Evolutionary conservation across 2,888 invertebrate genomes (phyloP).

Genomic region (Dryomyza anilis): DNA sequence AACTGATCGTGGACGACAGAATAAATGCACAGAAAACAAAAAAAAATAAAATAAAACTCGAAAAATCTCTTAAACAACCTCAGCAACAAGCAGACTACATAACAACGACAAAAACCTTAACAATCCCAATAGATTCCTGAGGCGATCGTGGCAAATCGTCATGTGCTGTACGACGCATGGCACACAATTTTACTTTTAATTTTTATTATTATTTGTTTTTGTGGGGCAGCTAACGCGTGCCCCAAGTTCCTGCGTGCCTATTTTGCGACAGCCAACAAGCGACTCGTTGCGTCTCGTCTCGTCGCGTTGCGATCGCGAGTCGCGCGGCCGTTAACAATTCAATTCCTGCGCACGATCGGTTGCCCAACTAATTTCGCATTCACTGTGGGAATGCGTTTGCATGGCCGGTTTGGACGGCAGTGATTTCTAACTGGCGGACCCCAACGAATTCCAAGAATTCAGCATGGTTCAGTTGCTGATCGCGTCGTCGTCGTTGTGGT

Average conservation of each 20-base stretch:
- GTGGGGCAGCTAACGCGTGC: constrained; percentile 24
- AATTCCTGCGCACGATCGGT: constrained; percentile 18
- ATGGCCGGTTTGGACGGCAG: neutral
- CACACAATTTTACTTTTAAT: neutral
- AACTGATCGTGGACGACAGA: too few species aligned
- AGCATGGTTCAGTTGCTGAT: neutral
- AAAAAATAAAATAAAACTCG: too few species aligned
- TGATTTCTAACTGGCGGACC: constrained; percentile 16
- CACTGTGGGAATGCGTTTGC: constrained; percentile 1
- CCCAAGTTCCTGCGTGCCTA: constrained; percentile 18
- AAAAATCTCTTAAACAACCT: too few species aligned
- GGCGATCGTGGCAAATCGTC: neutral
- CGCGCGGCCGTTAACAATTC: constrained; percentile 24
- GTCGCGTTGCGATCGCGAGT: neutral
- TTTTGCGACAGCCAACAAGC: too few species aligned
- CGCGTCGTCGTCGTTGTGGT: neutral
- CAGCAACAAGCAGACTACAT: too few species aligned
- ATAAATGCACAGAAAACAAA: too few species aligned
- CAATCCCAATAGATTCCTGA: neutral
- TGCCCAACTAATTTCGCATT: constrained; percentile 17
- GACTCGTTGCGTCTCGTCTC: neutral
- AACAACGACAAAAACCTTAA: neutral
- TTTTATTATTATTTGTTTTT: neutral
- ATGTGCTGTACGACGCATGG: neutral
- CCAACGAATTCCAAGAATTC: constrained; percentile 13